Evolutionary conservation across 2,797 vertebrate species (phyloP).

Genomic region (Mus minutoides): DNA sequence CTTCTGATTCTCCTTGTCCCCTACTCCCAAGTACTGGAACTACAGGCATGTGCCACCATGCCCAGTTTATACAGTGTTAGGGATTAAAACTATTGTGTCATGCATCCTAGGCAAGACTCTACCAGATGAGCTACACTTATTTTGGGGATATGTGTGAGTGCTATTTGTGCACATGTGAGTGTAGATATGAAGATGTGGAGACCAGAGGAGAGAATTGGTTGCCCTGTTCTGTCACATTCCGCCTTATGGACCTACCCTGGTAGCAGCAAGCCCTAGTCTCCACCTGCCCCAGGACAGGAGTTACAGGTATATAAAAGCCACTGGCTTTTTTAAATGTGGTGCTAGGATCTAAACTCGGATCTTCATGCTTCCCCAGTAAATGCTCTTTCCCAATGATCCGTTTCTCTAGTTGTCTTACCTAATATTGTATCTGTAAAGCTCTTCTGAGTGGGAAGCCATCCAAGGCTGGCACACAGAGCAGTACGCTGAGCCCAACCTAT

Average conservation of each 20-base stretch:
- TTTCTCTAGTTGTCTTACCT: not conserved
- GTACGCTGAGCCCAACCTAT: not conserved
- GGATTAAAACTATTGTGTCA: not conserved
- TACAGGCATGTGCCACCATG: not conserved
- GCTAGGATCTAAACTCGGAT: not conserved
- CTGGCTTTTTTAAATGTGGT: not conserved
- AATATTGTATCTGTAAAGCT: not conserved
- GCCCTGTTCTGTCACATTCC: not conserved
- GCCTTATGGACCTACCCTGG: not conserved
- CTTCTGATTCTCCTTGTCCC: not conserved
- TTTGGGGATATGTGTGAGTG: not conserved
- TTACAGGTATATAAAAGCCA: not conserved
- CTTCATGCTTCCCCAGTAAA: not conserved
- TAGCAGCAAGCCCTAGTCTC: not conserved
- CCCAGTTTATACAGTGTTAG: not conserved
- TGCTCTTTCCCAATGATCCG: not conserved
- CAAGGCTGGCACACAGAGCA: not conserved
- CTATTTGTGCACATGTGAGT: not conserved
- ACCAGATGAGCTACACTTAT: not conserved
- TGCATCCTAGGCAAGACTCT: not conserved
- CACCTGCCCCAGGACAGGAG: not conserved
- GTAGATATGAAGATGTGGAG: not conserved
- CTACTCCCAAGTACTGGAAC: not conserved
- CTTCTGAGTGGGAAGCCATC: slow-evolving; percentile 8
- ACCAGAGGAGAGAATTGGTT: no score